A percentile compares a stretch with the other conserved stretches of the same genome.
Conservation (phyloP, 2,113 vertebrate genomes). For the Tichodroma muraria region DNA sequence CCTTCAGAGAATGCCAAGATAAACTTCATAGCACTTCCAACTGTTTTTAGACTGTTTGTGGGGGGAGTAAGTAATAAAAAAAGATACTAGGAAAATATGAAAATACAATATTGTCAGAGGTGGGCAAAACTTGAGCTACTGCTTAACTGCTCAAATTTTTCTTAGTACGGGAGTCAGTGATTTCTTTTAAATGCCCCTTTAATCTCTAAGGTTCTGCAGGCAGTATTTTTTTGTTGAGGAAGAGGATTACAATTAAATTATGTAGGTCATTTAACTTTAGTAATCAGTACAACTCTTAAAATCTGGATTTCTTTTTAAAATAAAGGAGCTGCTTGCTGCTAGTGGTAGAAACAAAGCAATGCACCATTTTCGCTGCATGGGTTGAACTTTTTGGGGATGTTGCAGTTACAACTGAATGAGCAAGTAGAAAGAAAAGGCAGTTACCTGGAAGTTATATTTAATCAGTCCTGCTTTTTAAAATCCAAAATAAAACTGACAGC, state of each 20-base stretch:
- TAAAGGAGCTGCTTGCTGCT: neutral
- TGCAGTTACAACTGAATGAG: neutral
- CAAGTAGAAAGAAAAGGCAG: neutral
- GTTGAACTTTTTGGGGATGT: neutral
- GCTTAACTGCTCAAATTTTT: neutral
- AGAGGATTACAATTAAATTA: neutral
- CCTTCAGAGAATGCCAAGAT: neutral
- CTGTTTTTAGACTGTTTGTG: neutral
- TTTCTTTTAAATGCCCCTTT: neutral
- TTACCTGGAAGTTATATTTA: neutral
- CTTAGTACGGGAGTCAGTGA: neutral
- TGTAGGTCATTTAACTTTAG: slow-evolving; percentile 2
- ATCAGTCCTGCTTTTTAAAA: neutral
- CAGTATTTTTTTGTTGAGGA: neutral
- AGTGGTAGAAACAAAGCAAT: neutral
- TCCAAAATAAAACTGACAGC: neutral
- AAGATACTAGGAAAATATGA: neutral
- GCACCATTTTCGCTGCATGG: neutral
- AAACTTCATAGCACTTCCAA: neutral
- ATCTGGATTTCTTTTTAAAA: neutral
- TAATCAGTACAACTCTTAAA: neutral
- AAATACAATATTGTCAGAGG: neutral
- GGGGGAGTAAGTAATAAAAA: neutral
- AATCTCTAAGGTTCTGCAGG: neutral
- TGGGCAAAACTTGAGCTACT: neutral